Base-by-base conservation (phyloP, 2,113 vertebrate species). In the Burhinus bistriatus region DNA sequence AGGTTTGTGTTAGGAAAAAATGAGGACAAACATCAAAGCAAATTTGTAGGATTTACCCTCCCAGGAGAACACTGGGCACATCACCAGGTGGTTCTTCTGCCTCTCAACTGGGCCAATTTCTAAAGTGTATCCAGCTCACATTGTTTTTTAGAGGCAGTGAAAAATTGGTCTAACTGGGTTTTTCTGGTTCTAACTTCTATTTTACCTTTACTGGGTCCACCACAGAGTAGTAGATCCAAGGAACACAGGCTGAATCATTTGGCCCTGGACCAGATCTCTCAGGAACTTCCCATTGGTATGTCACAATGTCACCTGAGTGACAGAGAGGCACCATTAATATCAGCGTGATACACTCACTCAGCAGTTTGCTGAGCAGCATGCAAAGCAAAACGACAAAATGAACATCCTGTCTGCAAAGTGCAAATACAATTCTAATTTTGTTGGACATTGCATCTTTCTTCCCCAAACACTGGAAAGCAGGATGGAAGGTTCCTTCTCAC, bases 151-250 rank as follows among this genome's bases (percentile, higher is more conserved):
- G 55, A 88, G 2, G 2, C 17, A 9, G 11, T 32, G 9, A 89
- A 80, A 91, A 75, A n/a, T 3, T 12, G 3, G 6, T 66, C 25
- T 83, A 65, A 40, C 32, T 14, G 13, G 23, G 38, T 12, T 89
- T 70, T 90, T 85, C 54, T 57, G 58, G 19, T 68, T 82, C 8
- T 52, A 47, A n/a, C 5, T 61, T 59, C 8, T 36, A 8, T 58
- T 94, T 97, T 97, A 98, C 98, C 98, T 98, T 98, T 40, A 98
- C 95, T 42, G 97, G 97, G 75, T 98, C 97, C 64, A 98, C 98
- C 3, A 29, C 34, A 69, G 98, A 98, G 92, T 98, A 98, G 95
- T 98, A 98, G 86, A 98, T 96, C 98, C 98, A 98, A 90, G 98
- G 97, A 90, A 98, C 58, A 94, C 98, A 98, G 68, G 97, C 96